Conservation (phyloP, 2,113 vertebrate genomes). For the Rhynchopsitta pachyrhyncha region DNA sequence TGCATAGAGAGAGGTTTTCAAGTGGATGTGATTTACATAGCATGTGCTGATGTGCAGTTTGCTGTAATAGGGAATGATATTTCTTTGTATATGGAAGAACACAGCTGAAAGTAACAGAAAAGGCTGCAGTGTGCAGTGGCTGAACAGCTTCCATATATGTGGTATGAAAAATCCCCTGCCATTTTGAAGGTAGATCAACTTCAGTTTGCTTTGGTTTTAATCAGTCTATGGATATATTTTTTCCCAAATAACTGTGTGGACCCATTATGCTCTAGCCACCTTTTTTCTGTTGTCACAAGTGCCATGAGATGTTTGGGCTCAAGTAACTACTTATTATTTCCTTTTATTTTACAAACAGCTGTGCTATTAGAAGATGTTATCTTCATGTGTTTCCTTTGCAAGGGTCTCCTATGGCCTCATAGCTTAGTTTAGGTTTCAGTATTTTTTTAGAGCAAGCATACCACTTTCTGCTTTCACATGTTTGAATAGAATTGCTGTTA, state of each 20-base stretch:
- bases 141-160: background rate
- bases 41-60: constrained; percentile 11
- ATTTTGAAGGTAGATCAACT: background rate
- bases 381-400: background rate
- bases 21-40: background rate
- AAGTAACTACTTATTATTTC: background rate
- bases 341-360: background rate
- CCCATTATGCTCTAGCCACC: background rate
- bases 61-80: background rate
- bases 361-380: background rate
- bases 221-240: background rate
- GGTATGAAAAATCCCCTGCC: background rate
- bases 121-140: background rate
- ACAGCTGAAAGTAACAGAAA: background rate
- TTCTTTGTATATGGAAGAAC: background rate
- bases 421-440: background rate
- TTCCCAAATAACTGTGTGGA: background rate
- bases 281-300: background rate
- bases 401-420: background rate
- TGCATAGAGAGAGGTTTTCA: background rate
- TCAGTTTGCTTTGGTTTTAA: background rate
- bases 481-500: background rate
- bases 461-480: background rate
- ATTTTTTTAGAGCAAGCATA: background rate
- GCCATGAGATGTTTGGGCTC: background rate